Percentiles rank a stretch among this genome's conserved stretches.
Conservation (phyloP, 2,888 invertebrate species). For the Leptinotarsa tumamoca region DNA sequence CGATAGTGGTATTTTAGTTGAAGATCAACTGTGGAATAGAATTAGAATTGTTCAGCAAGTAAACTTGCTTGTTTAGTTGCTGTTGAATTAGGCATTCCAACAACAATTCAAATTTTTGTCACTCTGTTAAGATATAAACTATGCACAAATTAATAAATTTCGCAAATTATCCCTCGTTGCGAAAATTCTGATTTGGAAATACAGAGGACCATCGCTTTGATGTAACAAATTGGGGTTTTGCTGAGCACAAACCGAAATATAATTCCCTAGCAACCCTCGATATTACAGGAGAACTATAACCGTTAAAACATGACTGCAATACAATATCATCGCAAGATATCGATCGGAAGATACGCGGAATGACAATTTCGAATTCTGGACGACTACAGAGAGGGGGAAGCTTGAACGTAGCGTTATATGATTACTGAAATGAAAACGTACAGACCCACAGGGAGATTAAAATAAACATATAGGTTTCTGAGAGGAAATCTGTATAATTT, state of each 20-base stretch:
- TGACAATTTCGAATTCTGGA: constrained; percentile 25
- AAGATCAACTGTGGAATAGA: too few species aligned
- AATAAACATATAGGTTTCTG: too few species aligned
- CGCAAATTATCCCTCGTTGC: neutral
- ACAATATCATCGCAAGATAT: constrained; percentile 50
- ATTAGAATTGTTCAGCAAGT: too few species aligned
- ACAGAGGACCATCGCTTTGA: neutral
- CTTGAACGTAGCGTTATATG: neutral
- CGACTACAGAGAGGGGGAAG: neutral
- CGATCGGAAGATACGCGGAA: constrained; percentile 37
- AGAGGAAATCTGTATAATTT: too few species aligned
- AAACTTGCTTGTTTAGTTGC: too few species aligned
- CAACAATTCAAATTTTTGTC: too few species aligned
- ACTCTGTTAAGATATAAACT: too few species aligned
- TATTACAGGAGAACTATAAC: constrained; percentile 46
- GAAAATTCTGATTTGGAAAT: neutral
- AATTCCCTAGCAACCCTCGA: constrained; percentile 35
- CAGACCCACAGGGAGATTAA: too few species aligned
- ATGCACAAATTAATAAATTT: too few species aligned
- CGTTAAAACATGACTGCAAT: constrained; percentile 50
- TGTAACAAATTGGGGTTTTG: constrained; percentile 22
- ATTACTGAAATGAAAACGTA: too few species aligned
- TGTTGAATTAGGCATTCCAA: too few species aligned
- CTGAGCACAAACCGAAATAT: constrained; percentile 25
- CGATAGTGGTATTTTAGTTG: too few species aligned